Evolutionary conservation across 2,888 invertebrate species (phyloP).

Genomic region (Caenorhabditis becei): DNA sequence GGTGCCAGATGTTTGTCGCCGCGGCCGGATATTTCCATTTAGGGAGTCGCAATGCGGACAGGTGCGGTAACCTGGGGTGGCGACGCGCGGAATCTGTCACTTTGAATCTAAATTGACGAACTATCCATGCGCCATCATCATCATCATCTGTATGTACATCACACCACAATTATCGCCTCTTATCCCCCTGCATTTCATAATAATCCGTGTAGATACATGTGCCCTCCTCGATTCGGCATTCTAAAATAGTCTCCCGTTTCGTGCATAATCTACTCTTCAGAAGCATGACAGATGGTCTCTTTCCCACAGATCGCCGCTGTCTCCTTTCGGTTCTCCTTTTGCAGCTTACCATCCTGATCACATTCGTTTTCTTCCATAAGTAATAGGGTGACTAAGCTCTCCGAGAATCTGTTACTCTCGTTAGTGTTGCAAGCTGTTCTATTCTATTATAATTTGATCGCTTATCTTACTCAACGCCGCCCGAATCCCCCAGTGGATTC

Average conservation of each 20-base stretch:
- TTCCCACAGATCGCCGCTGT: slow-evolving; percentile 27
- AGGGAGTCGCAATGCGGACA: slow-evolving; percentile 36
- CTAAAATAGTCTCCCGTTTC: slow-evolving; percentile 38
- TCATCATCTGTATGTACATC: no score
- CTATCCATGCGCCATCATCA: slow-evolving; percentile 6
- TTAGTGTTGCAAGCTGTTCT: slow-evolving; percentile 47
- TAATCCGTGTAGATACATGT: slow-evolving; percentile 25
- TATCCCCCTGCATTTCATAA: slow-evolving; percentile 38
- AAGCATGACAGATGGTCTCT: slow-evolving; percentile 53
- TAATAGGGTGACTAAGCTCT: slow-evolving; percentile 9
- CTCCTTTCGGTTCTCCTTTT: slow-evolving; percentile 5
- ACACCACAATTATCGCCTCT: slow-evolving; percentile 60
- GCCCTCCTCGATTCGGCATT: neutral
- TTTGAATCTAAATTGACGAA: slow-evolving; percentile 45
- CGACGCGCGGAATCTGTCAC: slow-evolving; percentile 26
- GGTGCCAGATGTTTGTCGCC: slow-evolving; percentile 48
- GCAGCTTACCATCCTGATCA: slow-evolving; percentile 6
- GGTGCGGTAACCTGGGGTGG: slow-evolving; percentile 46
- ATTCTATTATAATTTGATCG: slow-evolving; percentile 59
- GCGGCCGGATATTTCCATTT: slow-evolving; percentile 10
- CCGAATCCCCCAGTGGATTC: slow-evolving; percentile 42
- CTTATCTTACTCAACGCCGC: slow-evolving; percentile 43
- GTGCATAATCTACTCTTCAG: slow-evolving; percentile 52
- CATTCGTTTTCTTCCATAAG: slow-evolving; percentile 10
- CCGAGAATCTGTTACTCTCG: slow-evolving; percentile 30